These are phyloP conservation scores for Notarius lentiginosus DNA, from an alignment of 2,113 vertebrate species.

Conservation along the genomic window DNA sequence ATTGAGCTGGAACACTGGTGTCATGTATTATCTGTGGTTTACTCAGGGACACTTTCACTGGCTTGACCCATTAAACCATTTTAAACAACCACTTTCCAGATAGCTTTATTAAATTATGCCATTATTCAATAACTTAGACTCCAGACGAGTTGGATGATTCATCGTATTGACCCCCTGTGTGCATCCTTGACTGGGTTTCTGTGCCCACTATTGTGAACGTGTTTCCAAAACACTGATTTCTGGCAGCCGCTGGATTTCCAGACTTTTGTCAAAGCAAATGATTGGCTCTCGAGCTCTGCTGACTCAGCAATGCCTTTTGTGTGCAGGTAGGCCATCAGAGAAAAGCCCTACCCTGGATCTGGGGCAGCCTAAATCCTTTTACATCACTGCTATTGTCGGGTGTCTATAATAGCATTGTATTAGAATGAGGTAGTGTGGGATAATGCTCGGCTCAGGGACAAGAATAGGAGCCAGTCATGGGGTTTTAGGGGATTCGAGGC, in stretches of 20 bases:
- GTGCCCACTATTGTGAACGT: constrained; percentile 58
- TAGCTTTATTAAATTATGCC: constrained; percentile 17
- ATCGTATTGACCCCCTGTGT: background rate
- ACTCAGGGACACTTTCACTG: constrained; percentile 35
- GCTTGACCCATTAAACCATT: constrained; percentile 14
- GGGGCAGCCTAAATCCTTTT: constrained; percentile 62
- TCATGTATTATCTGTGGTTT: constrained; percentile 53
- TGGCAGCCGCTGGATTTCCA: constrained; percentile 54
- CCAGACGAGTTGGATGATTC: background rate
- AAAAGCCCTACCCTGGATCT: constrained; percentile 63
- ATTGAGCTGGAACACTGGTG: constrained; percentile 48
- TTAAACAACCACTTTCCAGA: constrained; percentile 10
- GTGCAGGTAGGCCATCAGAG: constrained; percentile 55
- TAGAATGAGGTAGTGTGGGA: constrained; percentile 59
- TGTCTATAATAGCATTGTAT: constrained; percentile 59
- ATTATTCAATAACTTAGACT: background rate
- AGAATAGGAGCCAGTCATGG: background rate
- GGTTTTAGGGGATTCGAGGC: background rate
- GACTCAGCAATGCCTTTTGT: constrained; percentile 70
- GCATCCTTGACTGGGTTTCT: constrained; percentile 20
- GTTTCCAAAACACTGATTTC: constrained; percentile 49
- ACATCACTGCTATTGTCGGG: constrained; percentile 63
- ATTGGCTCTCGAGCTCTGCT: constrained; percentile 62
- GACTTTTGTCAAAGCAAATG: constrained; percentile 57
- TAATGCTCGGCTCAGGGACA: constrained; percentile 47